A percentile compares a stretch with the other conserved stretches of the same genome.
phyloP scores from a whole-genome alignment of 2,888 invertebrate species.

The Notocelia uddmanniana region DNA sequence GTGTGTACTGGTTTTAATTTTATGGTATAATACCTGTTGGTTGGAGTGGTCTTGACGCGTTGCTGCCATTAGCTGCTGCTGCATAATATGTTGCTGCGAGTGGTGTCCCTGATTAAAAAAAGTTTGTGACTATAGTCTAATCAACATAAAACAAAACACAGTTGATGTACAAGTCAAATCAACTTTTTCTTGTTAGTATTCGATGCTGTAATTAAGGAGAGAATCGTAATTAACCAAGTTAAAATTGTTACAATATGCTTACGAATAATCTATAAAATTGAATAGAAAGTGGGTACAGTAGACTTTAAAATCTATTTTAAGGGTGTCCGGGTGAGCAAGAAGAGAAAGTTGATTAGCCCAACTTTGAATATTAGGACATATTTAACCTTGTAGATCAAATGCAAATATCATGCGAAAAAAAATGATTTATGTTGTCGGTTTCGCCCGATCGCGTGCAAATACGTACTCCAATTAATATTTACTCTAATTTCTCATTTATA shows the following conservation, averaged over 20 bases:
- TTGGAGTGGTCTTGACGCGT: slow-evolving; percentile 75
- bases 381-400: neutral
- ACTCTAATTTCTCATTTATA: neutral
- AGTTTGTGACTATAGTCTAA: neutral
- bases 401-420: neutral
- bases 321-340: neutral
- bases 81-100: slow-evolving; percentile 83
- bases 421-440: neutral
- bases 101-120: slow-evolving; percentile 73
- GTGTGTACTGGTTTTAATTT: neutral
- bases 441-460: neutral
- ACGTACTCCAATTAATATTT: no score
- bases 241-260: no score
- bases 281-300: no score
- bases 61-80: slow-evolving; percentile 80
- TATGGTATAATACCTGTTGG: slow-evolving; percentile 69
- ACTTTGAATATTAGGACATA: neutral
- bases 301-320: no score
- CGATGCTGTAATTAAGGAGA: no score
- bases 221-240: neutral
- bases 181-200: neutral
- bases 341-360: neutral
- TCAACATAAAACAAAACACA: neutral
- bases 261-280: neutral
- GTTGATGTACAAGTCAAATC: neutral